phyloP scores from a whole-genome alignment of 2,888 invertebrate genomes.

The Deilephila porcellus region DNA sequence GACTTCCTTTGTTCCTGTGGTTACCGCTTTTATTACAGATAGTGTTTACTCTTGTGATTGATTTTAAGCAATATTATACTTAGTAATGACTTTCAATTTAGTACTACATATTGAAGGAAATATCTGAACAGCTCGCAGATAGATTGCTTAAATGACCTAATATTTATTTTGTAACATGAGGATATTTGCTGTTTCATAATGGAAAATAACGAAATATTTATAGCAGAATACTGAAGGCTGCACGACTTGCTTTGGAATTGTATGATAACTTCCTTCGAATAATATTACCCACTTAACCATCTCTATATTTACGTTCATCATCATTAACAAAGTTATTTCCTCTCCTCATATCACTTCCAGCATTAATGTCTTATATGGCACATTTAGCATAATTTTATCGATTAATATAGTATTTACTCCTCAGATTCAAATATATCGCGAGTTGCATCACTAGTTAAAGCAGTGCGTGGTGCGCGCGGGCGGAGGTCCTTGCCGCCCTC shows the following conservation, averaged over 20 bases:
- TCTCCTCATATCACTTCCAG: neutral
- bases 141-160: too few relatives aligned
- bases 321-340: too few relatives aligned
- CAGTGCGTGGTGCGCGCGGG: constrained; percentile 23
- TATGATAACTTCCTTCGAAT: too few relatives aligned
- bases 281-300: too few relatives aligned
- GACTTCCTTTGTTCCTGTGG: neutral
- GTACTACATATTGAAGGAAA: too few relatives aligned
- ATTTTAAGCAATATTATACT: neutral
- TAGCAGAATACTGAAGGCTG: neutral
- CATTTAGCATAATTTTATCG: neutral
- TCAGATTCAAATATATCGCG: neutral
- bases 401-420: constrained; percentile 3
- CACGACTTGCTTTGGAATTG: too few relatives aligned
- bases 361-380: neutral
- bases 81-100: too few relatives aligned
- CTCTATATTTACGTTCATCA: too few relatives aligned
- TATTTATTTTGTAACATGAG: too few relatives aligned
- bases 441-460: constrained; percentile 19
- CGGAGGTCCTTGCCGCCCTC: constrained; percentile 32
- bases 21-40: neutral
- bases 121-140: too few relatives aligned
- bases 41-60: neutral
- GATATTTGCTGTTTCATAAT: too few relatives aligned
- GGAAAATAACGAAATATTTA: neutral